Conservation (phyloP, 2,113 vertebrate genomes). For the Helogale parvula region DNA sequence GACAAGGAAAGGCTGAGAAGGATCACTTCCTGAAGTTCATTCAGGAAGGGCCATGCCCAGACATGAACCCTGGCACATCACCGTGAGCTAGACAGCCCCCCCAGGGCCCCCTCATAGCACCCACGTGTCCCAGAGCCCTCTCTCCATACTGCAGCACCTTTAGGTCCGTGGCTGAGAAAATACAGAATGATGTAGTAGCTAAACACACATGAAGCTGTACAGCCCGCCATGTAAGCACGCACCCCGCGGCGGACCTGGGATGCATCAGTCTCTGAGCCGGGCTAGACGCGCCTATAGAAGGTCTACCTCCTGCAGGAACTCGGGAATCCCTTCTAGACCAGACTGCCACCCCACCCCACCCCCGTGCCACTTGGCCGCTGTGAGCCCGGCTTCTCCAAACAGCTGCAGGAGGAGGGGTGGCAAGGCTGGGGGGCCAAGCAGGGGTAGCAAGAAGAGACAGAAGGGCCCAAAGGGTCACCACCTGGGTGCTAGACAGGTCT, state of each 20-base stretch:
- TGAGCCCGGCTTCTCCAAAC: not conserved
- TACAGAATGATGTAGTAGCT: not conserved
- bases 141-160: not conserved
- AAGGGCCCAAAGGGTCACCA: not conserved
- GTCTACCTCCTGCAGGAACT: not conserved
- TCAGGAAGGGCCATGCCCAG: not conserved
- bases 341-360: not conserved
- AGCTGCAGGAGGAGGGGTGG: not conserved
- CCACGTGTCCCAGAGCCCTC: not conserved
- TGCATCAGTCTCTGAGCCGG: fast-evolving
- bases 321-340: not conserved
- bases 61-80: not conserved
- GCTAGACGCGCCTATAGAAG: not conserved
- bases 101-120: not conserved
- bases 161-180: not conserved
- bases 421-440: too few species aligned
- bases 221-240: fast-evolving
- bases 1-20: not conserved
- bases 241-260: fast-evolving
- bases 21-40: not conserved
- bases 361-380: not conserved
- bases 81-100: not conserved
- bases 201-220: not conserved
- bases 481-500: not conserved
- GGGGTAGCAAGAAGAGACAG: not conserved